phyloP scores from a whole-genome alignment of 2,888 invertebrate genomes.

The Nomada hirtipes region DNA sequence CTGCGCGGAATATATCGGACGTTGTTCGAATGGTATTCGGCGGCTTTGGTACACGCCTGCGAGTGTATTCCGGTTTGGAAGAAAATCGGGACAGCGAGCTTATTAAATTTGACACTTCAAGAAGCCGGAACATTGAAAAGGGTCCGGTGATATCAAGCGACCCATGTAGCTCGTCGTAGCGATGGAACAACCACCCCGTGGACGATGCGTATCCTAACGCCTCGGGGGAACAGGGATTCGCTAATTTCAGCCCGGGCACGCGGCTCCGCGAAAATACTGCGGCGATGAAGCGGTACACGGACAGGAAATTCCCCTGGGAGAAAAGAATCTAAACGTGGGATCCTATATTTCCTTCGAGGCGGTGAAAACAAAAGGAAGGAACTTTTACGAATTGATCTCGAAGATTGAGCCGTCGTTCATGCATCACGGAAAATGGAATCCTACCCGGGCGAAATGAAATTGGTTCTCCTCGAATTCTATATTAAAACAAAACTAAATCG shows the following conservation, averaged over 20 bases:
- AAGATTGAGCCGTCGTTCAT: background rate
- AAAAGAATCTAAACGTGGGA: background rate
- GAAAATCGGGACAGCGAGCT: slow-evolving; percentile 67
- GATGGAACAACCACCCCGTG: slow-evolving; percentile 54
- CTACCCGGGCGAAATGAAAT: background rate
- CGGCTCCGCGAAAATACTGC: slow-evolving; percentile 65
- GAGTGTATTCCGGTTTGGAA: slow-evolving; percentile 29
- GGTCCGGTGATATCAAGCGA: slow-evolving; percentile 70
- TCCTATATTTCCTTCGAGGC: background rate
- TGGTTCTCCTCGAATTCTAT: background rate
- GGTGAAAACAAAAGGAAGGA: background rate
- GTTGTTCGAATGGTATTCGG: background rate
- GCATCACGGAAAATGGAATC: background rate
- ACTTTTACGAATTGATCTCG: background rate
- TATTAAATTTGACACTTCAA: slow-evolving; percentile 84
- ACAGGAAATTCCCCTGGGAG: slow-evolving; percentile 63
- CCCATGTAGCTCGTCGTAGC: slow-evolving; percentile 53
- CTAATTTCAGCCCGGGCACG: slow-evolving; percentile 80
- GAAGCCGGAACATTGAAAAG: slow-evolving; percentile 84
- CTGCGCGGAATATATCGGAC: background rate
- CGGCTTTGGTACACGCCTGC: background rate
- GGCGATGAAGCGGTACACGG: slow-evolving; percentile 64
- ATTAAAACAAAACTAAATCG: slow-evolving; percentile 6
- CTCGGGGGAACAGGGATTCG: slow-evolving; percentile 80
- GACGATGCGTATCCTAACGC: slow-evolving; percentile 64